Evolutionary conservation across 2,797 vertebrate species (phyloP).

Genomic region (Lerista edwardsae): DNA sequence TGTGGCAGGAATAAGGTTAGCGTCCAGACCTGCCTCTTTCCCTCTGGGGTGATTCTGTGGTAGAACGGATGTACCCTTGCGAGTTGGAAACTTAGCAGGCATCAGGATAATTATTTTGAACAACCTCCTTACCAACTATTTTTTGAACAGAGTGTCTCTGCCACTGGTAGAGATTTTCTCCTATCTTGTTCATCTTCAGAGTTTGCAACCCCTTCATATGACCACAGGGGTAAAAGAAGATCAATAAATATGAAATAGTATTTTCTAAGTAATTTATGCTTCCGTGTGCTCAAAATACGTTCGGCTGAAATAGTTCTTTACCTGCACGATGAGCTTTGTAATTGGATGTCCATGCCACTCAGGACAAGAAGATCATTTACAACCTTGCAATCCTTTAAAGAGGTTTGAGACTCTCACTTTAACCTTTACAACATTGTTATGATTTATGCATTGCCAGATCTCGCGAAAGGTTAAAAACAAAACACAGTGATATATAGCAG

Average conservation of each 20-base stretch:
- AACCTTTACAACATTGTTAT: conserved; percentile 43
- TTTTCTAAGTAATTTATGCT: neutral
- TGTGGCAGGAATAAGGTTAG: too few species aligned
- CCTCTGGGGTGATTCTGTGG: too few species aligned
- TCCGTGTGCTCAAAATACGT: conserved; percentile 1
- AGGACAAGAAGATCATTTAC: conserved; percentile 17
- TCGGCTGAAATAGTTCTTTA: conserved; percentile 13
- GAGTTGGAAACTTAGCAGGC: neutral
- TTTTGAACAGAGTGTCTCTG: neutral
- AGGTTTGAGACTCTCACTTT: conserved; percentile 46
- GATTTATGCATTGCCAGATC: conserved; percentile 39
- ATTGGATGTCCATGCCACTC: neutral
- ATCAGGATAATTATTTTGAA: neutral
- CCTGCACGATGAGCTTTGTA: neutral
- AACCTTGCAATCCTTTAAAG: neutral
- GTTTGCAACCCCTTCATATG: neutral
- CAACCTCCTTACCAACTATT: neutral
- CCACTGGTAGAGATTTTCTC: neutral
- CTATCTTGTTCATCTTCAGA: neutral
- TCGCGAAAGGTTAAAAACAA: conserved; percentile 57
- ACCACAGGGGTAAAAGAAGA: neutral
- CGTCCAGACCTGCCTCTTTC: neutral
- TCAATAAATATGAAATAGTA: neutral
- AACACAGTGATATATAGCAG: neutral
- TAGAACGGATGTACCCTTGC: neutral